Conservation (phyloP, 1,140 invertebrate species). For the Chironomus tepperi region DNA sequence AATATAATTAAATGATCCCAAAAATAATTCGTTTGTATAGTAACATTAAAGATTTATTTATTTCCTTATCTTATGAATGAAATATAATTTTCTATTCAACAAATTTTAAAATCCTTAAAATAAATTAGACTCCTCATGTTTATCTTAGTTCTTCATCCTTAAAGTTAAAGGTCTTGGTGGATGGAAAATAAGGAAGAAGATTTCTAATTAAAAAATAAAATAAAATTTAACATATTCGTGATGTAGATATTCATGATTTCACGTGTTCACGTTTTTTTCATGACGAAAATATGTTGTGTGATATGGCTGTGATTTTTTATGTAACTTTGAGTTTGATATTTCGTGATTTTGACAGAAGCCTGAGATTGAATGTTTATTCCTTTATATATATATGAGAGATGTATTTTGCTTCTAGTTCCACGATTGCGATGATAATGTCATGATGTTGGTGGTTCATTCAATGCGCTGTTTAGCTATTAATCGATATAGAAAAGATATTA, state of each 20-base stretch:
- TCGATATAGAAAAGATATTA: not conserved
- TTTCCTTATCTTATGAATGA: no score
- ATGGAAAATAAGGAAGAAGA: no score
- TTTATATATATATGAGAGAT: not conserved
- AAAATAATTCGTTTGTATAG: no score
- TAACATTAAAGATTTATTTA: no score
- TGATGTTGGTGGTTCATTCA: not conserved
- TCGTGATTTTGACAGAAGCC: slow-evolving; percentile 12
- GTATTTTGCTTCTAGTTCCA: not conserved
- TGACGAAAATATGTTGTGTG: not conserved
- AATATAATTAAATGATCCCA: no score
- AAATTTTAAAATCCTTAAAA: no score
- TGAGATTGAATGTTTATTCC: not conserved
- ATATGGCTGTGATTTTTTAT: not conserved
- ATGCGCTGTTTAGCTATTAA: not conserved
- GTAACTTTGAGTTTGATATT: slow-evolving; percentile 9
- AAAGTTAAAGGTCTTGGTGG: no score
- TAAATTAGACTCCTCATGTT: no score
- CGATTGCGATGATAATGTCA: not conserved
- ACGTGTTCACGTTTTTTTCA: not conserved
- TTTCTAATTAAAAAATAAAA: no score
- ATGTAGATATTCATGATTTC: not conserved
- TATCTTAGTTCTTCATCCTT: no score
- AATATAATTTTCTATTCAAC: no score
- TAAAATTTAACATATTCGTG: no score